These are phyloP conservation scores for Deroptyus accipitrinus DNA, from an alignment of 2,113 vertebrate species.

Conservation along the genomic window DNA sequence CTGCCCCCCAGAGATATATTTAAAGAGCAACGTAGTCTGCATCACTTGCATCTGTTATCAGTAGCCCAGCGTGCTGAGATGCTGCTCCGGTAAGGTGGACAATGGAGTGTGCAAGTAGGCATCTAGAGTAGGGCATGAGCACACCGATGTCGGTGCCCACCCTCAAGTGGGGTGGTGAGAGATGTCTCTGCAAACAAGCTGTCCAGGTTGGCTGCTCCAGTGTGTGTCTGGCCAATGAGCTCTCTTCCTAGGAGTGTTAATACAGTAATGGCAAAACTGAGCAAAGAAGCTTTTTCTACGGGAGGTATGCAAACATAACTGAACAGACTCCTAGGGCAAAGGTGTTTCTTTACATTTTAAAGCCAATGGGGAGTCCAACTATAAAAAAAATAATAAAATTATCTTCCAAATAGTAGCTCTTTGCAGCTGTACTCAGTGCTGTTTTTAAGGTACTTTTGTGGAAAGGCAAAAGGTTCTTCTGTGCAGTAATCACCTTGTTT, in stretches of 20 bases:
- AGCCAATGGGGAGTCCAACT: background rate
- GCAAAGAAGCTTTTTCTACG: background rate
- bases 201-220: background rate
- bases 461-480: background rate
- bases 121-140: background rate
- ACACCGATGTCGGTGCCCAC: accelerated
- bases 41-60: background rate
- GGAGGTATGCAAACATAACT: accelerated
- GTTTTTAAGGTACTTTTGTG: background rate
- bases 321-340: background rate
- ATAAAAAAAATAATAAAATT: background rate
- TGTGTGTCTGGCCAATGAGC: background rate
- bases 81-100: background rate
- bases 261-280: background rate
- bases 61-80: background rate
- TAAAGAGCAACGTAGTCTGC: background rate
- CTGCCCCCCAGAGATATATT: background rate
- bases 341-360: background rate
- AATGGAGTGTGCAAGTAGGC: background rate
- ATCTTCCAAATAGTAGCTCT: background rate
- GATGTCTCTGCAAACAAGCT: background rate
- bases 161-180: background rate
- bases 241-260: background rate
- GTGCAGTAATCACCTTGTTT: background rate
- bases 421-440: background rate